Evolutionary conservation across 1,140 invertebrate genomes (phyloP).

Genomic region (Trissolcus basalis): DNA sequence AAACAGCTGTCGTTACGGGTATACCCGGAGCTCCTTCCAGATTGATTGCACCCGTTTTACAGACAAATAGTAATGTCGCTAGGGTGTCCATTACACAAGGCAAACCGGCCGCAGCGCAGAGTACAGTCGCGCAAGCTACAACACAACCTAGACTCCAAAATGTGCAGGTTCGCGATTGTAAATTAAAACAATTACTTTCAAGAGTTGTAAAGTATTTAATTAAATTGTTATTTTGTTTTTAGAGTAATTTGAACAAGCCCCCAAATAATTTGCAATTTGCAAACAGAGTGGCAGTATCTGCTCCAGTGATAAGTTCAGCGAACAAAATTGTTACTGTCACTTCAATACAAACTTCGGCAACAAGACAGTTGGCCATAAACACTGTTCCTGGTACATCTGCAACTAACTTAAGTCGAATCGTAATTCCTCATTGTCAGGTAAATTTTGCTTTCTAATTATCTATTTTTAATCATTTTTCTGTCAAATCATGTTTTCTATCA

Average conservation of each 20-base stretch:
- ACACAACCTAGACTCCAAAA: slow-evolving; percentile 68
- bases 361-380: slow-evolving; percentile 68
- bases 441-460: neutral
- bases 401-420: slow-evolving; percentile 69
- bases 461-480: too few relatives aligned
- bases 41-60: slow-evolving; percentile 70
- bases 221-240: slow-evolving; percentile 31
- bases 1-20: slow-evolving; percentile 71
- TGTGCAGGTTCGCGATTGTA: slow-evolving; percentile 68
- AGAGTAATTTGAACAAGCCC: slow-evolving; percentile 66
- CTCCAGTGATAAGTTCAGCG: slow-evolving; percentile 67
- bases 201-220: neutral
- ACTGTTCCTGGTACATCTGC: slow-evolving; percentile 67
- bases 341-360: slow-evolving; percentile 67
- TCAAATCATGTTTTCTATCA: too few relatives aligned
- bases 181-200: too few relatives aligned
- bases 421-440: slow-evolving; percentile 71
- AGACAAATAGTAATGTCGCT: slow-evolving; percentile 66
- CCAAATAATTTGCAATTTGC: slow-evolving; percentile 63
- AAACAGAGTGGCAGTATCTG: slow-evolving; percentile 70
- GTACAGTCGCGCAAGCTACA: slow-evolving; percentile 58
- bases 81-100: slow-evolving; percentile 66
- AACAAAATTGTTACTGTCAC: slow-evolving; percentile 69
- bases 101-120: slow-evolving; percentile 65
- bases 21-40: slow-evolving; percentile 66